Base-by-base conservation (phyloP, 2,797 vertebrate genomes). In the Lates japonicus region DNA sequence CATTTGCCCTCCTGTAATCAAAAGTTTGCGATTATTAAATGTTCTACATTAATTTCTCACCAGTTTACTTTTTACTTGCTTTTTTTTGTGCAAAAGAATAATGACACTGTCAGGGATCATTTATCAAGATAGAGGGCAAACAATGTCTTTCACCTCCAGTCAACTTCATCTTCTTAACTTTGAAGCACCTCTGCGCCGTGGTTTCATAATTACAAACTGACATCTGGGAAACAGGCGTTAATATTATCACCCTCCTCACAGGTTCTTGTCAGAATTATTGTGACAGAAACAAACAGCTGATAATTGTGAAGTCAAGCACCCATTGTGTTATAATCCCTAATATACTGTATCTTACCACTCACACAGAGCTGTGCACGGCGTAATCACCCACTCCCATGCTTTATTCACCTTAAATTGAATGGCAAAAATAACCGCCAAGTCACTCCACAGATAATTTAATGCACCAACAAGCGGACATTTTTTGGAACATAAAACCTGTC, bases 401-500 rank as follows among this genome's bases (percentile, higher is more conserved):
- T 80, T 64, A 67, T 54, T 76, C 74, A 58, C 69, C 76, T 81
- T 42, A 74, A 82, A 81, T 14, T 77, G 48, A 65, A 61, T 5
- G 37, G 19, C 35, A n/a, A 74, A 69, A 64, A 68, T 65, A n/a
- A 17, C 48, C 22, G 2, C 64, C 48, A 58, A 78, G 76, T 74
- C 78, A 60, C 76, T 72, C 73, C 31, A 57, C 55, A 49, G 64
- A 90, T 83, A 75, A 81, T 88, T 78, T 65, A 84, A 81, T 64
- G 76, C 84, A 82, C 80, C 78, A 79, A 90, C 88, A 86, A 74
- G 79, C 77, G 7, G 84, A 60, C 52, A 42, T 84, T 78, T 89
- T 87, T 78, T 44, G 49, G 76, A 82, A 88, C 77, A 87, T 89
- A 85, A 89, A 87, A 68, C 71, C 84, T 7, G 76, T 81, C 82